Conservation (phyloP, 2,888 invertebrate species). For the Eretmocerus hayati region DNA sequence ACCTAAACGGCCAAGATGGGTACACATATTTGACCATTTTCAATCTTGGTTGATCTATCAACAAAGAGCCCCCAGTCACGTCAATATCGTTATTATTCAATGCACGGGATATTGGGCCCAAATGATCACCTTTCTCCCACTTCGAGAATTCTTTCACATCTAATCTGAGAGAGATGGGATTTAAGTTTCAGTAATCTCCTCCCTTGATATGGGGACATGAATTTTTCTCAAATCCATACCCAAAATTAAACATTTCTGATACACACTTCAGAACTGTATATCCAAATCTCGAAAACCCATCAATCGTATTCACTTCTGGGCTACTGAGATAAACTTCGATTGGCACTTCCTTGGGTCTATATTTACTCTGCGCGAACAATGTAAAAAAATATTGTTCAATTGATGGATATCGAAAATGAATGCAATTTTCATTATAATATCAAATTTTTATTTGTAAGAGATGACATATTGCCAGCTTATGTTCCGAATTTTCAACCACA, state of each 20-base stretch:
- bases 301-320: neutral
- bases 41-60: slow-evolving; percentile 4
- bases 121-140: slow-evolving; percentile 16
- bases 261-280: slow-evolving; percentile 20
- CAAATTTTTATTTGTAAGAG: too few species aligned
- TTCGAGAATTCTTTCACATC: slow-evolving; percentile 9
- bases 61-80: slow-evolving; percentile 10
- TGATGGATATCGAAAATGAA: too few species aligned
- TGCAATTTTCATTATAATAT: too few species aligned
- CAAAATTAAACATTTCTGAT: slow-evolving; percentile 25
- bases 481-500: too few species aligned
- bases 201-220: too few species aligned
- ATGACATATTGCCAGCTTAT: too few species aligned
- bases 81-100: slow-evolving; percentile 8
- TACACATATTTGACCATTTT: slow-evolving; percentile 8
- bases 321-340: slow-evolving; percentile 16
- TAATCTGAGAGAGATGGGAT: too few species aligned
- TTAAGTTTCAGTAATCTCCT: too few species aligned
- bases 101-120: slow-evolving; percentile 21
- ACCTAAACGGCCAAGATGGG: slow-evolving; percentile 17
- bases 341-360: slow-evolving; percentile 6
- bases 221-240: too few species aligned
- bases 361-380: slow-evolving; percentile 6
- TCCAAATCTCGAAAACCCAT: slow-evolving; percentile 14
- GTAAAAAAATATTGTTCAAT: too few species aligned